These are phyloP conservation scores for Heterotilapia buettikoferi DNA, from an alignment of 2,113 vertebrate genomes.

Conservation along the genomic window DNA sequence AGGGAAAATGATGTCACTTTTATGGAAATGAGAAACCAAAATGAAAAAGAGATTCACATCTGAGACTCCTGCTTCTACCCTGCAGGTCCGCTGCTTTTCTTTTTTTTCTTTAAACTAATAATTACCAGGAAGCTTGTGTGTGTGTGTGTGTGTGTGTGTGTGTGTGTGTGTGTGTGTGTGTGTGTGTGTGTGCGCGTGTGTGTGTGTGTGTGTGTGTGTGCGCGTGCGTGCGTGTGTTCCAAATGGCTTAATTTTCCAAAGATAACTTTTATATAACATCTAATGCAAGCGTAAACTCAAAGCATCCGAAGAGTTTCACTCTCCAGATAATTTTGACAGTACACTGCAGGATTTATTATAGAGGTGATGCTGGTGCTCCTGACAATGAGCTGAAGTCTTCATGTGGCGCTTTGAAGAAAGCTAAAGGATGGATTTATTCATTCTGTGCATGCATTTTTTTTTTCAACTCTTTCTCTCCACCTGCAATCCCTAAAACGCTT, in stretches of 20 bases:
- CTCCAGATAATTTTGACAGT: not conserved
- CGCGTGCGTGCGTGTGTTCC: not conserved
- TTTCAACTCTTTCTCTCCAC: not conserved
- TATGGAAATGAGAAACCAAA: slow-evolving; percentile 31
- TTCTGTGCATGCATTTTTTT: not conserved
- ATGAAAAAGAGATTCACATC: no score
- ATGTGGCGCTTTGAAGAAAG: not conserved
- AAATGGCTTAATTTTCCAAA: not conserved
- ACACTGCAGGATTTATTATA: not conserved
- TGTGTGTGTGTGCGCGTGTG: not conserved
- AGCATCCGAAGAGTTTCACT: not conserved
- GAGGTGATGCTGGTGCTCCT: not conserved
- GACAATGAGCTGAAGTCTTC: not conserved
- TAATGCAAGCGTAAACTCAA: not conserved
- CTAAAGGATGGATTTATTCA: not conserved
- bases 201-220: not conserved
- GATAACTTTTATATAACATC: not conserved
- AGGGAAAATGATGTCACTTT: slow-evolving; percentile 20
- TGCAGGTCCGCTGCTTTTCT: no score
- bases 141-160: not conserved
- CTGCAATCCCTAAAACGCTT: not conserved
- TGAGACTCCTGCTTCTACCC: no score
- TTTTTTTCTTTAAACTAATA: no score
- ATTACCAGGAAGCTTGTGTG: no score
- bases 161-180: not conserved